Percentiles rank a stretch among this genome's conserved stretches.
Conservation (phyloP, 2,113 vertebrate species). For the Amphilophus citrinellus region DNA sequence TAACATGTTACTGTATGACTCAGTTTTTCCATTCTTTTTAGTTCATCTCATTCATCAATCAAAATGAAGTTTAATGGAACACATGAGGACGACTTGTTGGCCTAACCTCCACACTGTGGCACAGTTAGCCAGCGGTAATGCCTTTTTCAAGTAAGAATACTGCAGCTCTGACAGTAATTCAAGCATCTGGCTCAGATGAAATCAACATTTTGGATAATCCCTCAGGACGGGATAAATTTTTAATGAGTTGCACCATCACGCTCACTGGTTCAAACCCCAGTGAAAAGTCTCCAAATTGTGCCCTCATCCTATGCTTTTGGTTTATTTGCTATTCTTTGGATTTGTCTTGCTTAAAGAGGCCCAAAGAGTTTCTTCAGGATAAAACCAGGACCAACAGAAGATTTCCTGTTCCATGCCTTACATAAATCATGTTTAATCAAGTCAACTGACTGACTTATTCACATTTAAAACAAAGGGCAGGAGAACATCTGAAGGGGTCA, state of each 20-base stretch:
- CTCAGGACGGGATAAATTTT: neutral
- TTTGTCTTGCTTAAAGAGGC: neutral
- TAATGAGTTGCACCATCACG: neutral
- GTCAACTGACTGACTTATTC: accelerated
- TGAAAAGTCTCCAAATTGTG: neutral
- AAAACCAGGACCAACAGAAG: neutral
- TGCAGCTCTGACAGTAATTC: neutral
- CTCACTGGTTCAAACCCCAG: neutral
- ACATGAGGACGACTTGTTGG: neutral
- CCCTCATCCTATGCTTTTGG: neutral
- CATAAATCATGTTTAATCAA: no score
- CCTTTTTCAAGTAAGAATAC: neutral
- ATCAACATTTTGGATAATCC: neutral
- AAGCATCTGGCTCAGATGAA: neutral
- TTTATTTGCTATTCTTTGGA: neutral
- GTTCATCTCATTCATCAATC: neutral
- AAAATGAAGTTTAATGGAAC: neutral
- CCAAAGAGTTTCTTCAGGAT: neutral
- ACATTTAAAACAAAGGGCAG: neutral
- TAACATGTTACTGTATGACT: neutral
- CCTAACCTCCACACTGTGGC: neutral
- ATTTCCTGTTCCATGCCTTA: no score
- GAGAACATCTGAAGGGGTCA: neutral
- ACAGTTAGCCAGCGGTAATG: neutral
- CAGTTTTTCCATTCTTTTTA: neutral